phyloP scores from a whole-genome alignment of 2,797 vertebrate species.

The Denticeps clupeoides region DNA sequence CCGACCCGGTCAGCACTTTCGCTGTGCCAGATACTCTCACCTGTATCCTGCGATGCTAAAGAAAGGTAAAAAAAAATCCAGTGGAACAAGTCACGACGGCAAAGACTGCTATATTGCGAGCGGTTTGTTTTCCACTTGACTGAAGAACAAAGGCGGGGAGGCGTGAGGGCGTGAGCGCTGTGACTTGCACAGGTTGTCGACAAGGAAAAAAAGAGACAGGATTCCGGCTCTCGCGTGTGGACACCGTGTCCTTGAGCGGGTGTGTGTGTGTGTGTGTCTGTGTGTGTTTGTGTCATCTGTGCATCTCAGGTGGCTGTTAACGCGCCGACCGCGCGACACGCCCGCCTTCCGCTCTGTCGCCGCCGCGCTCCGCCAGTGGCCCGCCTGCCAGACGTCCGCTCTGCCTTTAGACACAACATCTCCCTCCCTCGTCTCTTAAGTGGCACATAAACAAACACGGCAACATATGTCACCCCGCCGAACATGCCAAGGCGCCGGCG shows the following conservation, averaged over 20 bases:
- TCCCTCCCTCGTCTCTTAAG: conserved; percentile 31
- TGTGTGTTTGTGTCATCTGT: conserved; percentile 17
- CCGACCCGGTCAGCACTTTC: too few species aligned
- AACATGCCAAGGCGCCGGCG: conserved; percentile 31
- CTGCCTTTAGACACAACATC: conserved; percentile 30
- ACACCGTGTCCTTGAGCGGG: conserved; percentile 2
- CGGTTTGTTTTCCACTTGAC: not conserved
- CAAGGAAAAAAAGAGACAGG: not conserved
- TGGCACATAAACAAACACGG: conserved; percentile 27
- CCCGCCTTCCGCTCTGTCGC: too few species aligned
- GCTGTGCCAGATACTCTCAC: too few species aligned
- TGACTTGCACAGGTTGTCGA: not conserved
- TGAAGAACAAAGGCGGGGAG: not conserved
- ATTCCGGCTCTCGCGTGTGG: not conserved
- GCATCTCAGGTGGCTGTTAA: conserved; percentile 53
- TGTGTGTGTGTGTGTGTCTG: conserved; percentile 20
- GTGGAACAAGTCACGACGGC: not conserved
- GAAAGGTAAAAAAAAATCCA: too few species aligned
- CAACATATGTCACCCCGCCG: conserved; percentile 32
- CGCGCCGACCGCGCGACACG: conserved; percentile 39
- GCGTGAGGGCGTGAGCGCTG: not conserved
- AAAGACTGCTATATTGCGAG: not conserved
- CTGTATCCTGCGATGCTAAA: too few species aligned
- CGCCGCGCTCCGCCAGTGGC: conserved; percentile 14
- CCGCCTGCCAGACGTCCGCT: conserved; percentile 29